Conservation (phyloP, 2,797 vertebrate species). For the Megalops cyprinoides region DNA sequence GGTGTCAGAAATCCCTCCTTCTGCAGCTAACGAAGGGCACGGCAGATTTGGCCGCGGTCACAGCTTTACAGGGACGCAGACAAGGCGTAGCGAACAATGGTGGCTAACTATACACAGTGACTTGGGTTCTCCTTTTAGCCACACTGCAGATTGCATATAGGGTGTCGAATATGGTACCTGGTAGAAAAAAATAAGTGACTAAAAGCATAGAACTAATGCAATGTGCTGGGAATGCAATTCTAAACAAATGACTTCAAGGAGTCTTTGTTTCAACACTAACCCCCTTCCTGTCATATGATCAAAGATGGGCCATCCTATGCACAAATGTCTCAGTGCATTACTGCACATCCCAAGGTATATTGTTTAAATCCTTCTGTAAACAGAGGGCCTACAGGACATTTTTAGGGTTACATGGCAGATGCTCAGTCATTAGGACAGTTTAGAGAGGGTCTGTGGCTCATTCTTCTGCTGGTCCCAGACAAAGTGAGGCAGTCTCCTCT, state of each 20-base stretch:
- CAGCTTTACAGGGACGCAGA: neutral
- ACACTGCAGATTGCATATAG: too few relatives aligned
- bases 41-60: constrained; percentile 24
- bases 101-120: too few relatives aligned
- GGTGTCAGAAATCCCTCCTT: constrained; percentile 59
- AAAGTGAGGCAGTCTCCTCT: neutral
- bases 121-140: too few relatives aligned
- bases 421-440: neutral
- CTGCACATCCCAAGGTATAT: neutral
- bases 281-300: neutral
- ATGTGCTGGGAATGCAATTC: neutral
- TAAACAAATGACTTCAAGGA: neutral
- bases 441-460: neutral
- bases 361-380: neutral
- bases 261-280: neutral
- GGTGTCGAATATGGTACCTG: neutral
- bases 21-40: constrained; percentile 55
- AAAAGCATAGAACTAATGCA: neutral
- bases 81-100: neutral
- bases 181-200: neutral
- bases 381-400: neutral
- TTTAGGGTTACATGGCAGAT: neutral
- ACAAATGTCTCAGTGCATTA: neutral
- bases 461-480: neutral
- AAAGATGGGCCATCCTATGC: neutral